phyloP scores from a whole-genome alignment of 2,113 vertebrate genomes.

The Centropus unirufus region DNA sequence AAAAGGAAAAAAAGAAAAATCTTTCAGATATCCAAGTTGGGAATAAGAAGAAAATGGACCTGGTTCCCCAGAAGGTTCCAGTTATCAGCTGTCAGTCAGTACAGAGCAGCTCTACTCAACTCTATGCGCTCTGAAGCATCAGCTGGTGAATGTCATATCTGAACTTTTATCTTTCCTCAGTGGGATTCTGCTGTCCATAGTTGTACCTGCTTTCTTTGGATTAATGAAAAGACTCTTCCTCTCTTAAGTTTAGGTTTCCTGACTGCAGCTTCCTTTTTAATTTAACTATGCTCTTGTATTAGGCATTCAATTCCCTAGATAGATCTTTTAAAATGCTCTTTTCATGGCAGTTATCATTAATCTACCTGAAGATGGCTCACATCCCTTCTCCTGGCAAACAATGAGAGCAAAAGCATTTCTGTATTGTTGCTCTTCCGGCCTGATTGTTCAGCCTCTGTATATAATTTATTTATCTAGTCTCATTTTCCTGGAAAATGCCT shows the following conservation, averaged over 20 bases:
- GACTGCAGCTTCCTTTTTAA: not conserved
- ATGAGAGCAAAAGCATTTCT: not conserved
- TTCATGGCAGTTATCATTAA: not conserved
- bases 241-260: not conserved
- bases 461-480: not conserved
- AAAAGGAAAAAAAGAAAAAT: not conserved
- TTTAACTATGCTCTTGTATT: not conserved
- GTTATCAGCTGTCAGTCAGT: not conserved
- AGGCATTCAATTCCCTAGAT: accelerated
- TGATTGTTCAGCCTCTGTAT: not conserved
- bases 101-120: not conserved
- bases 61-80: not conserved
- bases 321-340: not conserved
- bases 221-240: not conserved
- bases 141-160: not conserved
- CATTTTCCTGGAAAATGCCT: not conserved
- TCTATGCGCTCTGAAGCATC: not conserved
- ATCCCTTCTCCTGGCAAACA: not conserved
- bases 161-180: not conserved
- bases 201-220: not conserved
- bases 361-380: not conserved
- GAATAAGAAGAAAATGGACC: not conserved
- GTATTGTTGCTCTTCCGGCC: not conserved
- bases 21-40: not conserved
- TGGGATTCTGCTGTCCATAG: not conserved